Evolutionary conservation across 2,888 invertebrate genomes (phyloP).

Genomic region (Dysmachus trigonus): DNA sequence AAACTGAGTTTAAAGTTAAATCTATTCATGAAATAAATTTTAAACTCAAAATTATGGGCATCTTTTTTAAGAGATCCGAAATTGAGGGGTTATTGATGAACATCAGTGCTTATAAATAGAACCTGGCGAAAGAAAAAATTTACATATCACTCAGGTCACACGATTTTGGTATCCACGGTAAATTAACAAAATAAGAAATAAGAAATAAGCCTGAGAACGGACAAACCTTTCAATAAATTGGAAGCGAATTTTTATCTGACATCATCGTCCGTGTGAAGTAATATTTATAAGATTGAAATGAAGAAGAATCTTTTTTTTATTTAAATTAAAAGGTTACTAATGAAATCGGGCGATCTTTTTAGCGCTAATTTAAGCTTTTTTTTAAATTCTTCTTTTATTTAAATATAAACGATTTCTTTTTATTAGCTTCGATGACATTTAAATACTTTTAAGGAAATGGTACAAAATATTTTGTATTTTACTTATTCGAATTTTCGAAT

Average conservation of each 20-base stretch:
- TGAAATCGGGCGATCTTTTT: neutral
- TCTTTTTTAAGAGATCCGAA: neutral
- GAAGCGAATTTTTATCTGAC: neutral
- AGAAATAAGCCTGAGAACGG: neutral
- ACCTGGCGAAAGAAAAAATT: neutral
- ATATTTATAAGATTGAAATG: neutral
- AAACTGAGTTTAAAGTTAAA: neutral
- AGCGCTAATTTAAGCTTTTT: no score
- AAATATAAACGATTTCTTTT: neutral
- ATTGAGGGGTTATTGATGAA: neutral
- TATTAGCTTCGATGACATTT: neutral
- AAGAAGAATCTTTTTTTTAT: neutral
- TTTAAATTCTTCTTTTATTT: no score
- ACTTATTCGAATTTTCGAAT: no score
- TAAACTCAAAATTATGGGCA: neutral
- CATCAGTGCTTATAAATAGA: neutral
- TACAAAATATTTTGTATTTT: no score
- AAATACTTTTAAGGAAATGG: neutral
- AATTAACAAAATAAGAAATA: neutral
- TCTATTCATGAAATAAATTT: neutral
- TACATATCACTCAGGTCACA: neutral
- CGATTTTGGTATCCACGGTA: neutral
- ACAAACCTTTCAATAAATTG: neutral
- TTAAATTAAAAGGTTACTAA: neutral
- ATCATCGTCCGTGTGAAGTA: neutral